Evolutionary conservation across 2,113 vertebrate species (phyloP).

Genomic region (Macrotus californicus): DNA sequence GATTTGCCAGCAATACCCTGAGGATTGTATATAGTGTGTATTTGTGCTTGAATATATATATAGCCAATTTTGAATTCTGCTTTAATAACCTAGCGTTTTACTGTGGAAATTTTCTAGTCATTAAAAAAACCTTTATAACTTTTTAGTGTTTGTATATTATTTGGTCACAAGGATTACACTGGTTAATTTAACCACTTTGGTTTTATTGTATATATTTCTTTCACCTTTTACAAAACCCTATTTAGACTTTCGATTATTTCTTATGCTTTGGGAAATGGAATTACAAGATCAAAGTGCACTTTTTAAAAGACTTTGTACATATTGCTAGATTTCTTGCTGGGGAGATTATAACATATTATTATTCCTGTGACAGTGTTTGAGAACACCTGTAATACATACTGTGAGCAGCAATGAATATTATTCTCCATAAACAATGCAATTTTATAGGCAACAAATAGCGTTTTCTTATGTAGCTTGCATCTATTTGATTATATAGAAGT

Average conservation of each 20-base stretch:
- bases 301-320: not conserved
- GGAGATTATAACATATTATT: not conserved
- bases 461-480: not conserved
- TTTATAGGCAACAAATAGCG: not conserved
- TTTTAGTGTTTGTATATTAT: not conserved
- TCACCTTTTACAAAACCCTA: not conserved
- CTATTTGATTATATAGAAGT: conserved; percentile 4
- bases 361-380: not conserved
- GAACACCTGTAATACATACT: not conserved
- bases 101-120: not conserved
- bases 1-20: not conserved
- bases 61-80: not conserved
- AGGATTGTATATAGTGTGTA: not conserved
- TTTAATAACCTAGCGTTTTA: not conserved
- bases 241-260: not conserved
- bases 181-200: not conserved
- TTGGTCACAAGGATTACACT: not conserved
- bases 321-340: not conserved
- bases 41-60: not conserved
- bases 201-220: not conserved
- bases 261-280: not conserved
- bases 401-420: not conserved
- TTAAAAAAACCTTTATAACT: not conserved
- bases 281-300: not conserved
- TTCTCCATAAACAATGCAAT: conserved; percentile 31